Conservation (phyloP, 2,113 vertebrate genomes). For the Pyrgilauda ruficollis region DNA sequence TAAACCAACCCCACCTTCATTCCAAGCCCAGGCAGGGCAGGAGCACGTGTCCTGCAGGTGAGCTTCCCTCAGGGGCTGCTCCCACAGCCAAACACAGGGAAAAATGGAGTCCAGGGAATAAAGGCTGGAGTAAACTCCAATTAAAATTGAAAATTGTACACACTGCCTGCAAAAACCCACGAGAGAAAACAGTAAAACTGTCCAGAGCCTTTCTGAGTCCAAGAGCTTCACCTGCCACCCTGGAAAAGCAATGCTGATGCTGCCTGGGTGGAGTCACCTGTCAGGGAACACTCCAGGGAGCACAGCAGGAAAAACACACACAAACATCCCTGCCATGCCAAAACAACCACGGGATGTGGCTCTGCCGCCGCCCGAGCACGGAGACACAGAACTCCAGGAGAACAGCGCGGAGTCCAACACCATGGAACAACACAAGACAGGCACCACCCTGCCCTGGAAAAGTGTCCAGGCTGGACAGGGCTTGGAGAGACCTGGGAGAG, state of each 20-base stretch:
- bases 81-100: background rate
- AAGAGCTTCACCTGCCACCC: background rate
- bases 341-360: background rate
- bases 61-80: constrained; percentile 7
- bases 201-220: background rate
- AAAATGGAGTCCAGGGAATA: background rate
- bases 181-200: rapidly evolving
- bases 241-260: background rate
- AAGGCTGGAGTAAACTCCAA: background rate
- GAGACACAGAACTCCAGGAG: rapidly evolving
- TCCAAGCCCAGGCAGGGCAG: background rate
- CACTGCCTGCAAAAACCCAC: rapidly evolving
- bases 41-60: background rate
- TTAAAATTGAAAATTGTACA: background rate
- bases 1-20: background rate
- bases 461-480: rapidly evolving
- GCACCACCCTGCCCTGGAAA: background rate
- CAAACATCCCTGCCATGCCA: background rate
- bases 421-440: background rate
- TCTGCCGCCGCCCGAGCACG: background rate
- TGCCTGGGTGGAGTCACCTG: background rate
- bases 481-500: background rate
- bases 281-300: background rate
- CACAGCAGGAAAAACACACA: background rate
- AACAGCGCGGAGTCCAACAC: rapidly evolving